Percentiles rank a stretch among this genome's conserved stretches.
phyloP scores from a whole-genome alignment of 2,113 vertebrate genomes.

The Serilophus lunatus region DNA sequence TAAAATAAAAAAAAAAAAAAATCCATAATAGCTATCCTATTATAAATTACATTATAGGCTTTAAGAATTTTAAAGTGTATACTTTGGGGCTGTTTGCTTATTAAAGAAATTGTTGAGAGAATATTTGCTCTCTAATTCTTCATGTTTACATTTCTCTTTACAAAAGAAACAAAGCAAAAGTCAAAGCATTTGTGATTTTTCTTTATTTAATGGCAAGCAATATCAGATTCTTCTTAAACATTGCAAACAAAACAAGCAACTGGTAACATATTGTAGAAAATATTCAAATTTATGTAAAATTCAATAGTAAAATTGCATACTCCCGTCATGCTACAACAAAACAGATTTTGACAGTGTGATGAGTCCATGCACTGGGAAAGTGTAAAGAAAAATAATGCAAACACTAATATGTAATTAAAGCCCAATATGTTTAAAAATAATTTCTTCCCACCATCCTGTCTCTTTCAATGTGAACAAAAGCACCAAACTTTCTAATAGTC shows the following conservation, averaged over 20 bases:
- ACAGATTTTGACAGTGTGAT: background rate
- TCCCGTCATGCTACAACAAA: fast-evolving
- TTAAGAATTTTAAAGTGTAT: background rate
- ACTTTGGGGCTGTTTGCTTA: background rate
- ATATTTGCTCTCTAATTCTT: background rate
- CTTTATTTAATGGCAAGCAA: background rate
- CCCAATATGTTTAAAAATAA: background rate
- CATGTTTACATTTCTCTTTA: background rate
- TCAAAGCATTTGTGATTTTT: background rate
- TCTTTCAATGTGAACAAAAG: background rate
- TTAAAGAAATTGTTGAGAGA: background rate
- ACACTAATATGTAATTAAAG: background rate
- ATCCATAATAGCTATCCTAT: background rate
- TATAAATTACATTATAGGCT: background rate
- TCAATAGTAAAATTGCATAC: background rate
- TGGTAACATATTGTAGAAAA: background rate
- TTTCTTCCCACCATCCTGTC: background rate
- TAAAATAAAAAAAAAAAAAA: background rate
- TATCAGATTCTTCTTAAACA: background rate
- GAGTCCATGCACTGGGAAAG: background rate
- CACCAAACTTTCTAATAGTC: background rate
- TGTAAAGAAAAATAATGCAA: background rate
- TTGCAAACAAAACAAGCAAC: background rate
- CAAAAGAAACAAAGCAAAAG: background rate
- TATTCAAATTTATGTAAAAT: background rate